Evolutionary conservation across 2,797 vertebrate genomes (phyloP).

Genomic region (Sebastes melanostomus): DNA sequence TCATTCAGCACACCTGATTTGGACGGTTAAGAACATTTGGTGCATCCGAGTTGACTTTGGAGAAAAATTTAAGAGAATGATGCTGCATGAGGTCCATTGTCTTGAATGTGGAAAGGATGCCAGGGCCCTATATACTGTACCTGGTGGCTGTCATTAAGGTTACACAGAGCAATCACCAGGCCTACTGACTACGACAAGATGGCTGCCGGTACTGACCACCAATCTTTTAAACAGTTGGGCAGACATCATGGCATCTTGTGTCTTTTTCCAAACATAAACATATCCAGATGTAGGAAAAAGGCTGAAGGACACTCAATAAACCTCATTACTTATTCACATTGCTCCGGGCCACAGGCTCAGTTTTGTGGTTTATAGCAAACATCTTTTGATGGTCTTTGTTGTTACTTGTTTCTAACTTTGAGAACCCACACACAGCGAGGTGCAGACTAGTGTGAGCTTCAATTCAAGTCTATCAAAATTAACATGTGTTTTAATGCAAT

Average conservation of each 20-base stretch:
- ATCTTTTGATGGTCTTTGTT: neutral
- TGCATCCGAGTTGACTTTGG: too few relatives aligned
- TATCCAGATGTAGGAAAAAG: constrained; percentile 12
- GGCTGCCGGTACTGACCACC: neutral
- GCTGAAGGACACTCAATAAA: neutral
- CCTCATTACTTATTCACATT: neutral
- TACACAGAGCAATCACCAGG: neutral
- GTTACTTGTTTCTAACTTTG: neutral
- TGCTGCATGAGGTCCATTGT: neutral
- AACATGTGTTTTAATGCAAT: neutral
- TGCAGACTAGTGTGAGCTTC: neutral
- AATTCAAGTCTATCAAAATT: neutral
- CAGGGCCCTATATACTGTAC: neutral
- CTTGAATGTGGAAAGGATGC: neutral
- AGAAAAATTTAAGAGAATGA: too few relatives aligned
- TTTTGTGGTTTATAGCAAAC: neutral
- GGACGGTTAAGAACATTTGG: too few relatives aligned
- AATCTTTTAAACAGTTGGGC: constrained; percentile 1
- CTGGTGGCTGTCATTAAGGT: neutral
- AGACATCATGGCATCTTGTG: neutral
- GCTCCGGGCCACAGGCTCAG: neutral
- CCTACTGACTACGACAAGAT: neutral
- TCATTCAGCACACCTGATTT: too few relatives aligned
- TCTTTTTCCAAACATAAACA: constrained; percentile 20
- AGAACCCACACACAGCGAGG: neutral